A percentile compares a stretch with the other conserved stretches of the same genome.
Conservation (phyloP, 2,113 vertebrate genomes). For the Eulemur macaco region DNA sequence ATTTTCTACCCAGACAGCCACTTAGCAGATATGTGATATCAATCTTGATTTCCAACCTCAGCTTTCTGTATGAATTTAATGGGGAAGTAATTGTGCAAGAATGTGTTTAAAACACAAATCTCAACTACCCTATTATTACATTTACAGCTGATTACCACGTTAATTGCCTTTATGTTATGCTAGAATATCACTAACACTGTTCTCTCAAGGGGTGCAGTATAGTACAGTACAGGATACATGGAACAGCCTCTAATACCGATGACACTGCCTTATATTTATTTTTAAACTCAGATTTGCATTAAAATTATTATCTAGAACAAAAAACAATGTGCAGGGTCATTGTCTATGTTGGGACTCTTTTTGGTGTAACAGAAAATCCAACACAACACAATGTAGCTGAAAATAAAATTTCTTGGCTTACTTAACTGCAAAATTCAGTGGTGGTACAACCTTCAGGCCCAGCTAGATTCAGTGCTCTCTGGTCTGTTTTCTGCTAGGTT, state of each 20-base stretch:
- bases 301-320: constrained; percentile 1
- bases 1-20: constrained; percentile 76
- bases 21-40: constrained; percentile 77
- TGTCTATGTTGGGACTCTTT: not conserved
- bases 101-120: constrained; percentile 83
- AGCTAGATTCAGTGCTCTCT: not conserved
- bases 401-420: not conserved
- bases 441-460: not conserved
- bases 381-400: not conserved
- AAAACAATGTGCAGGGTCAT: not conserved
- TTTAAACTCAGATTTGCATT: constrained; percentile 1
- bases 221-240: not conserved
- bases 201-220: constrained; percentile 59
- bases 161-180: constrained; percentile 70
- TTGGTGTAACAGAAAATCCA: not conserved
- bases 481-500: not conserved
- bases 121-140: constrained; percentile 76
- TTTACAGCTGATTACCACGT: constrained; percentile 81
- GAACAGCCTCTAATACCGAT: not conserved
- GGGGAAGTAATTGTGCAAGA: constrained; percentile 77
- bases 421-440: not conserved
- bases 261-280: not conserved
- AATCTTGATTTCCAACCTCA: constrained; percentile 74
- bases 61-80: constrained; percentile 80
- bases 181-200: constrained; percentile 56